Conservation (phyloP, 2,797 vertebrate genomes). For the Brachyalestes nurse region DNA sequence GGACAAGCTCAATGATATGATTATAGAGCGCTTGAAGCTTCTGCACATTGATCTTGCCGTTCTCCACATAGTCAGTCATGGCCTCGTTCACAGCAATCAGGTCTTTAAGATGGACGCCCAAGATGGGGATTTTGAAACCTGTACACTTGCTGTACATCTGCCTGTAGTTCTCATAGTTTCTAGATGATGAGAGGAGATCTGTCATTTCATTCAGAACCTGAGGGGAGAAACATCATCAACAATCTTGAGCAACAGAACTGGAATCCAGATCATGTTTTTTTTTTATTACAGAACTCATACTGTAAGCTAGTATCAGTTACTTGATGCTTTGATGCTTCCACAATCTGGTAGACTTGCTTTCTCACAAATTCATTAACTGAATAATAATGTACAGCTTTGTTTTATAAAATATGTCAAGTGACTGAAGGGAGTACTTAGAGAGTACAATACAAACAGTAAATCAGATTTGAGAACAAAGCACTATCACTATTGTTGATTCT, state of each 20-base stretch:
- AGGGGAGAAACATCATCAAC: slow-evolving; percentile 81
- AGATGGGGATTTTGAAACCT: slow-evolving; percentile 89
- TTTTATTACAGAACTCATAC: slow-evolving; percentile 61
- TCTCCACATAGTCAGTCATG: slow-evolving; percentile 83
- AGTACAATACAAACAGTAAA: neutral
- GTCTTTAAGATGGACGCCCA: slow-evolving; percentile 92
- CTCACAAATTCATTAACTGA: too few species aligned
- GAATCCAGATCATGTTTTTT: slow-evolving; percentile 62
- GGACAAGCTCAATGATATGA: slow-evolving; percentile 84
- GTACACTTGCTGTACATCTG: slow-evolving; percentile 81
- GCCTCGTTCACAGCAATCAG: slow-evolving; percentile 89
- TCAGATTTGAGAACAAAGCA: too few species aligned
- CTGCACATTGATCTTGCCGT: slow-evolving; percentile 86
- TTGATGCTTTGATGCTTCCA: too few species aligned
- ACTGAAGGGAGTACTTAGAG: too few species aligned
- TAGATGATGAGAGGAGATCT: slow-evolving; percentile 85
- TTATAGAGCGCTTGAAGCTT: slow-evolving; percentile 90
- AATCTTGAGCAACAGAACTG: slow-evolving; percentile 76
- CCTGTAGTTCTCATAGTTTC: slow-evolving; percentile 88
- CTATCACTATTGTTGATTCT: too few species aligned
- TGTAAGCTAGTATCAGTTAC: too few species aligned
- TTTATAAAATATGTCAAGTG: too few species aligned
- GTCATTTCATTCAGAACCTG: slow-evolving; percentile 90
- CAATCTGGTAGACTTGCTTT: too few species aligned
- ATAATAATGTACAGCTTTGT: slow-evolving; percentile 78